A percentile compares a stretch with the other conserved stretches of the same genome.
Conservation (phyloP, 2,113 vertebrate species). For the Bos indicus region DNA sequence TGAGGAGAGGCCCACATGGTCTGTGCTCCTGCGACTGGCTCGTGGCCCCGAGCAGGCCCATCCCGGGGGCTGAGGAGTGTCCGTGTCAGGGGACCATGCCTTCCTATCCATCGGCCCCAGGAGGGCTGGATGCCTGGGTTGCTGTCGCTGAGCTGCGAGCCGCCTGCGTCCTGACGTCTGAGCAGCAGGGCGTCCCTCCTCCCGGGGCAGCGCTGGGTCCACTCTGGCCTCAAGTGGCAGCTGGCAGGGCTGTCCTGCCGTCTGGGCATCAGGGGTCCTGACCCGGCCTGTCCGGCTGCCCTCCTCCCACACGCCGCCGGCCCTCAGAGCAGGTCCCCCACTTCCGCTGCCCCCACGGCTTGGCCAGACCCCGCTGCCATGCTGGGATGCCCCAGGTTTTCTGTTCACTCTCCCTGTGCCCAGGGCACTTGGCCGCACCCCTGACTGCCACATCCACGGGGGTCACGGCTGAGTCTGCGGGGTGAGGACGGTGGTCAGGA, state of each 20-base stretch:
- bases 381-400: too few relatives aligned
- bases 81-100: fast-evolving
- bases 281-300: fast-evolving
- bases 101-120: background rate
- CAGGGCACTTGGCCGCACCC: fast-evolving
- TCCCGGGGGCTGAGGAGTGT: fast-evolving
- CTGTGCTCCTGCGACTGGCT: too few relatives aligned
- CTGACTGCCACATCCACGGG: fast-evolving
- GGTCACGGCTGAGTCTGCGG: background rate
- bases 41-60: fast-evolving
- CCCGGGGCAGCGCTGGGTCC: fast-evolving
- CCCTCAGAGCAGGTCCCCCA: background rate
- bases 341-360: background rate
- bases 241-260: background rate
- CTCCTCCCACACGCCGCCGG: fast-evolving
- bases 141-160: background rate
- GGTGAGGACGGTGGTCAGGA: background rate
- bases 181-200: background rate
- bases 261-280: background rate
- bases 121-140: background rate
- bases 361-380: background rate
- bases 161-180: fast-evolving
- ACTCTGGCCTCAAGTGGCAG: fast-evolving
- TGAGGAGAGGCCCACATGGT: background rate
- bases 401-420: fast-evolving